phyloP scores from a whole-genome alignment of 2,888 invertebrate genomes.

The Macrostomum cliftonense region DNA sequence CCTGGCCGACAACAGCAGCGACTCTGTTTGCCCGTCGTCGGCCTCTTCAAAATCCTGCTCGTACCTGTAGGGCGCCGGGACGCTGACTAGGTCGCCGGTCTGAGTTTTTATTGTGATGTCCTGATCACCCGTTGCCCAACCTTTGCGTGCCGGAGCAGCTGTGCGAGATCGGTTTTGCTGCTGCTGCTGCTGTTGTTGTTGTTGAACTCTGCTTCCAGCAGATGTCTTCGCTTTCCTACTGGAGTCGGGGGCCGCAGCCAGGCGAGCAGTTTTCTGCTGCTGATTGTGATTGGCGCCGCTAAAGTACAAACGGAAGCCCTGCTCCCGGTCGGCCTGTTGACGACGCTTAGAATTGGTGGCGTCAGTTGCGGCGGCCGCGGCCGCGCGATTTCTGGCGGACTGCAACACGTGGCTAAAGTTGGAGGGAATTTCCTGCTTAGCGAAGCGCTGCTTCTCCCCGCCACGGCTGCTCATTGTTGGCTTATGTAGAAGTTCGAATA shows the following conservation, averaged over 20 bases:
- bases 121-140: not conserved
- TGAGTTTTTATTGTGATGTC: too few species aligned
- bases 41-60: too few species aligned
- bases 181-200: not conserved
- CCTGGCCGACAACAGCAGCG: too few species aligned
- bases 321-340: slow-evolving; percentile 16
- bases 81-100: too few species aligned
- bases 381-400: too few species aligned
- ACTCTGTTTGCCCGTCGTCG: too few species aligned
- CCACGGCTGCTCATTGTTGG: too few species aligned
- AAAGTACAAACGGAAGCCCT: slow-evolving; percentile 34
- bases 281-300: slow-evolving; percentile 26
- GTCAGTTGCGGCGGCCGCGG: too few species aligned
- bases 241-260: not conserved
- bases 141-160: slow-evolving; percentile 1
- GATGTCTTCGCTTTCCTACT: not conserved
- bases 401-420: not conserved
- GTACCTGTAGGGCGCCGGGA: too few species aligned
- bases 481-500: too few species aligned
- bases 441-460: too few species aligned
- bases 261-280: not conserved
- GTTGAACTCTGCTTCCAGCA: not conserved
- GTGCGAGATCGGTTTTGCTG: not conserved
- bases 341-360: too few species aligned
- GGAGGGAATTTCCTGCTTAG: not conserved